phyloP scores from a whole-genome alignment of 2,888 invertebrate species.

The Idaea dimidiata region DNA sequence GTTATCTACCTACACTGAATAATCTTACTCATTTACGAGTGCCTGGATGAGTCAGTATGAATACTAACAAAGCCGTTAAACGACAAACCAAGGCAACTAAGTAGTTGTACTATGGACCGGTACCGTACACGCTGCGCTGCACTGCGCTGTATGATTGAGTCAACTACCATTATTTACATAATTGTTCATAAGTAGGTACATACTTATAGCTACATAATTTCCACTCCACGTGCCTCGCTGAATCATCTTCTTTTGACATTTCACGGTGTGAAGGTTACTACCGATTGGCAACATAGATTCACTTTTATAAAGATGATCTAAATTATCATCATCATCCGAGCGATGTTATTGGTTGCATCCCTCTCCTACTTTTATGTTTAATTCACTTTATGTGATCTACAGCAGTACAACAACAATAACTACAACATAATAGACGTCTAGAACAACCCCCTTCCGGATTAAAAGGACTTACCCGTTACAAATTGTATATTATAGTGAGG shows the following conservation, averaged over 20 bases:
- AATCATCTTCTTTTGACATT: neutral
- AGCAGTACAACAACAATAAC: too few relatives aligned
- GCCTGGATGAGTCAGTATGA: neutral
- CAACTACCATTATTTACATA: neutral
- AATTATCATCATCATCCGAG: too few relatives aligned
- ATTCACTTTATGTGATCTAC: too few relatives aligned
- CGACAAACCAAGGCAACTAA: neutral
- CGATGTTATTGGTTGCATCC: too few relatives aligned
- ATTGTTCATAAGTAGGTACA: neutral
- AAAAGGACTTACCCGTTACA: too few relatives aligned
- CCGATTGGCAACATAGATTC: neutral
- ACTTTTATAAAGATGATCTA: too few relatives aligned
- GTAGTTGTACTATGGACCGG: neutral
- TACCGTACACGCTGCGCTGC: neutral
- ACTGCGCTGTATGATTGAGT: neutral
- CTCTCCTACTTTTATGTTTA: too few relatives aligned
- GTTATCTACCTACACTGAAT: too few relatives aligned
- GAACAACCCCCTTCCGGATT: too few relatives aligned
- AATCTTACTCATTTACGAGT: neutral
- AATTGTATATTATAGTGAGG: too few relatives aligned
- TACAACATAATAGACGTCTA: too few relatives aligned
- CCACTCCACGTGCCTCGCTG: neutral
- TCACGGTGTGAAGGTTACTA: neutral
- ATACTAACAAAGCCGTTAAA: neutral
- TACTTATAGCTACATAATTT: neutral